Percentiles rank a stretch among this genome's conserved stretches.
Evolutionary conservation across 2,888 invertebrate genomes (phyloP).

Genomic region (Cephonodes hylas): DNA sequence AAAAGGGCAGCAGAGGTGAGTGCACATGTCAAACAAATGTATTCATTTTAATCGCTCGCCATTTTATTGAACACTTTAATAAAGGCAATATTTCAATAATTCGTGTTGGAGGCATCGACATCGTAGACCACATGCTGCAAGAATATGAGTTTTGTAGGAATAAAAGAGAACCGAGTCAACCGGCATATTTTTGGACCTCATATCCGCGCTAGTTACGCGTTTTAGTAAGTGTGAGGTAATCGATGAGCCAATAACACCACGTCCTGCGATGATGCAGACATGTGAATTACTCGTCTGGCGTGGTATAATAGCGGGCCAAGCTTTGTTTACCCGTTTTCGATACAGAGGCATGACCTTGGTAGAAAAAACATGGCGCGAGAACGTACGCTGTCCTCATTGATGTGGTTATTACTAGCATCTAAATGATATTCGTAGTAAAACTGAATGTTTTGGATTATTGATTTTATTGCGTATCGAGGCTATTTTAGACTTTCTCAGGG

Average conservation of each 20-base stretch:
- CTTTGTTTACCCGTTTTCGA: slow-evolving; percentile 77
- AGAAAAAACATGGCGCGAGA: slow-evolving; percentile 78
- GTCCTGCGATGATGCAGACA: slow-evolving; percentile 27
- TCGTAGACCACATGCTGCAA: slow-evolving; percentile 52
- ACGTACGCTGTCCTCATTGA: slow-evolving; percentile 62
- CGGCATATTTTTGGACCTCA: slow-evolving; percentile 75
- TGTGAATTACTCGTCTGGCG: slow-evolving; percentile 24
- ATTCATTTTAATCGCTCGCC: slow-evolving; percentile 76
- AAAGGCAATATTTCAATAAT: slow-evolving; percentile 35
- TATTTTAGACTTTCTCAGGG: slow-evolving; percentile 68
- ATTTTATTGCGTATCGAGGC: slow-evolving; percentile 56
- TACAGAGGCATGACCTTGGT: slow-evolving; percentile 76
- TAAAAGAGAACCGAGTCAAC: slow-evolving; percentile 37
- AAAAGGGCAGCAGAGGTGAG: slow-evolving; percentile 94
- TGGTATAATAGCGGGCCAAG: slow-evolving; percentile 33
- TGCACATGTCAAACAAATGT: slow-evolving; percentile 77
- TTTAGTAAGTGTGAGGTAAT: slow-evolving; percentile 61
- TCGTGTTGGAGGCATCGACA: slow-evolving; percentile 17
- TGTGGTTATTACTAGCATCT: slow-evolving; percentile 43
- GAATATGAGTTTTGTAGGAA: slow-evolving; percentile 23
- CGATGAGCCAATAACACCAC: slow-evolving; percentile 60
- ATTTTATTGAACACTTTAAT: slow-evolving; percentile 73
- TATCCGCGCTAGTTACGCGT: slow-evolving; percentile 49
- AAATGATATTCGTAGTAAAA: slow-evolving; percentile 28
- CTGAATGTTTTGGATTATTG: slow-evolving; percentile 42